phyloP scores from a whole-genome alignment of 2,888 invertebrate species.

The Pyrrhosoma nymphula region DNA sequence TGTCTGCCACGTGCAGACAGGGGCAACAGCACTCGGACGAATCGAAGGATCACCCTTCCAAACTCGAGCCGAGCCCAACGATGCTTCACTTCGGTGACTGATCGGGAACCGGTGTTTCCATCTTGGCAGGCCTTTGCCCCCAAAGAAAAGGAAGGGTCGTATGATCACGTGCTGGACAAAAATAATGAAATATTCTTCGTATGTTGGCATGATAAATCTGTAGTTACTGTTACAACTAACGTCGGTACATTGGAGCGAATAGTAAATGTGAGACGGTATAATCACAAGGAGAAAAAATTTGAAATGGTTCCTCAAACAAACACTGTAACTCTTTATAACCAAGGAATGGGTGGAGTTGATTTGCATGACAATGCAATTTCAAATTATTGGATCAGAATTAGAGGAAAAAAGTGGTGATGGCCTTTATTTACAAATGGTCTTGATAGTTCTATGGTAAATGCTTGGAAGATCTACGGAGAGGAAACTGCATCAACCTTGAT shows the following conservation, averaged over 20 bases:
- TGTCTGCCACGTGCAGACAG: too few relatives aligned
- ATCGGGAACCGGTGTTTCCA: too few relatives aligned
- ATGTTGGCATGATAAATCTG: neutral
- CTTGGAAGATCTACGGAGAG: neutral
- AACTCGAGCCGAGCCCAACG: too few relatives aligned
- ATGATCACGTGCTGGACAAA: neutral
- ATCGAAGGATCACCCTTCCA: too few relatives aligned
- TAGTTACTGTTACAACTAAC: neutral
- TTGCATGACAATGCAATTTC: neutral
- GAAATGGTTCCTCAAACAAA: neutral
- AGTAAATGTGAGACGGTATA: neutral
- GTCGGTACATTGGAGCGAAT: neutral
- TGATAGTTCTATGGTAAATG: too few relatives aligned
- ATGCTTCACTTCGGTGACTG: too few relatives aligned
- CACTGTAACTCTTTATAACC: neutral
- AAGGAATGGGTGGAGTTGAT: too few relatives aligned
- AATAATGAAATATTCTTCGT: neutral
- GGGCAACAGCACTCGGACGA: too few relatives aligned
- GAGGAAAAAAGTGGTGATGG: slow-evolving; percentile 9
- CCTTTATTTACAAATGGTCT: neutral
- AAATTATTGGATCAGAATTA: neutral
- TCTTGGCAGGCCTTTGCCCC: too few relatives aligned
- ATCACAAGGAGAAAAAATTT: neutral
- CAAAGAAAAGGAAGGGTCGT: neutral
- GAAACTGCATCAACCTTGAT: neutral